Evolutionary conservation across 1,140 invertebrate genomes (phyloP).

Genomic region (Bombus pyrosoma): DNA sequence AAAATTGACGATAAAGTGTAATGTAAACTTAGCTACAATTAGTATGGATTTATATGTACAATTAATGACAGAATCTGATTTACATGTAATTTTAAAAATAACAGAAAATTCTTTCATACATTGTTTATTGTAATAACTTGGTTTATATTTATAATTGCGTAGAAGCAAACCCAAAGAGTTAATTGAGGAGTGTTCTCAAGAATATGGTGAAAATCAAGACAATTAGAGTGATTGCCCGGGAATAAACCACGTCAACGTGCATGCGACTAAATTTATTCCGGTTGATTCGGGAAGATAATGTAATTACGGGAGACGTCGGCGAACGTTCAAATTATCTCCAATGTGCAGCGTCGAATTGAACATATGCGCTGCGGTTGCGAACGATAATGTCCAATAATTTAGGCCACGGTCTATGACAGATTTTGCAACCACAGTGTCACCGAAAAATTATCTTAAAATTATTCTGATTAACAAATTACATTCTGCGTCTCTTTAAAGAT

Average conservation of each 20-base stretch:
- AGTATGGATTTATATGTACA: too few species aligned
- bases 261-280: slow-evolving; percentile 47
- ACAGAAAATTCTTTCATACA: too few species aligned
- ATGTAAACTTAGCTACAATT: too few species aligned
- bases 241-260: slow-evolving; percentile 12
- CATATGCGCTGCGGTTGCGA: background rate
- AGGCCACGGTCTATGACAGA: background rate
- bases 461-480: background rate
- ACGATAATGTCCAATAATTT: slow-evolving; percentile 41
- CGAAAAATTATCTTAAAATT: background rate
- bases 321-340: slow-evolving; percentile 31
- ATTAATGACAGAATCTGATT: too few species aligned
- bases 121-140: background rate
- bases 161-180: too few species aligned
- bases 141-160: background rate
- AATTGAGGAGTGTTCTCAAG: background rate
- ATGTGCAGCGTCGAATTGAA: slow-evolving; percentile 21
- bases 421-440: background rate
- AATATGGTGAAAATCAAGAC: background rate
- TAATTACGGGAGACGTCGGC: slow-evolving; percentile 20
- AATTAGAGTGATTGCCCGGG: background rate
- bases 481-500: background rate
- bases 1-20: too few species aligned
- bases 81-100: too few species aligned
- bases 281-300: slow-evolving; percentile 36